Percentiles rank a stretch among this genome's conserved stretches.
phyloP scores from a whole-genome alignment of 2,797 vertebrate genomes.

The Aplochiton taeniatus region DNA sequence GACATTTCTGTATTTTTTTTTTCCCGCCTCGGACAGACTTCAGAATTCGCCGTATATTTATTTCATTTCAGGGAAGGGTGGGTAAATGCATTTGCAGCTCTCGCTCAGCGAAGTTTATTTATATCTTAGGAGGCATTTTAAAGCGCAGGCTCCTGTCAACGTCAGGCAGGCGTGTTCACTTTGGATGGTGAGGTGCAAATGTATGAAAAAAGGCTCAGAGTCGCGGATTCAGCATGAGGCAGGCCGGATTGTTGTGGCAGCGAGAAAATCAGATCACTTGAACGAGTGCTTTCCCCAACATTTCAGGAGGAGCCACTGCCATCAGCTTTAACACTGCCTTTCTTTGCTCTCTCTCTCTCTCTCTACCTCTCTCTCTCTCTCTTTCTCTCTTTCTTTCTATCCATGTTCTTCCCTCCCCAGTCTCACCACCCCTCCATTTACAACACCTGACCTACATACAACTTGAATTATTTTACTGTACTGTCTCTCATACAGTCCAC shows the following conservation, averaged over 20 bases:
- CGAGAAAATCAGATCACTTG: slow-evolving; percentile 68
- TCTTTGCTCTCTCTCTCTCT: neutral
- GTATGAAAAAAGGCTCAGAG: slow-evolving; percentile 73
- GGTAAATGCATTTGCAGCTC: slow-evolving; percentile 74
- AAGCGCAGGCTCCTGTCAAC: slow-evolving; percentile 63
- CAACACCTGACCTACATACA: slow-evolving; percentile 47
- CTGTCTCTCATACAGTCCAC: neutral
- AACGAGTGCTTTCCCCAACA: slow-evolving; percentile 64
- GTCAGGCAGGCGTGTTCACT: slow-evolving; percentile 62
- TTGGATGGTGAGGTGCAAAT: slow-evolving; percentile 78
- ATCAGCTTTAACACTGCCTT: slow-evolving; percentile 10
- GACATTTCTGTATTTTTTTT: slow-evolving; percentile 51
- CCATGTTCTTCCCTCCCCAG: neutral
- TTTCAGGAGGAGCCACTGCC: slow-evolving; percentile 50
- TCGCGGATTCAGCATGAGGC: slow-evolving; percentile 63
- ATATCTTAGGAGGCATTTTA: slow-evolving; percentile 69
- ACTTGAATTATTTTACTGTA: slow-evolving; percentile 16
- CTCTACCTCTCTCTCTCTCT: neutral
- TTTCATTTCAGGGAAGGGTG: slow-evolving; percentile 17
- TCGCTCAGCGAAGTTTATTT: slow-evolving; percentile 71
- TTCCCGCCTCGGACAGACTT: slow-evolving; percentile 38
- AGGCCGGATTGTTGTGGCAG: slow-evolving; percentile 65
- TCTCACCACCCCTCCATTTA: slow-evolving; percentile 21
- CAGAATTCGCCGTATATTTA: slow-evolving; percentile 40
- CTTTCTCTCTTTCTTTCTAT: slow-evolving; percentile 6